Percentiles rank a stretch among this genome's conserved stretches.
These are phyloP conservation scores for Phoronis australis DNA, from an alignment of 2,888 invertebrate genomes.

Conservation along the genomic window DNA sequence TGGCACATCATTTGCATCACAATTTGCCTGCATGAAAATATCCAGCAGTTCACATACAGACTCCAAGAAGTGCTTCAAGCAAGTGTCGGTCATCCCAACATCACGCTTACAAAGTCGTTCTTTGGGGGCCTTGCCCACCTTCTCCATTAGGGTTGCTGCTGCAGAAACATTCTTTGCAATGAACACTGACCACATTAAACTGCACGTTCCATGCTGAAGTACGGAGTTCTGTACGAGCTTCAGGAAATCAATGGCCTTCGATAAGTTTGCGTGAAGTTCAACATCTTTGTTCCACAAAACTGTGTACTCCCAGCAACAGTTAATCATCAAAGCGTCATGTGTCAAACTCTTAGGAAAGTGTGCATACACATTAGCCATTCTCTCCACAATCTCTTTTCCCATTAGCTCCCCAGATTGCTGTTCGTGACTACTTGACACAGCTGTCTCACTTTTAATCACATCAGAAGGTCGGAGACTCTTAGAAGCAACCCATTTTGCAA, in stretches of 20 bases:
- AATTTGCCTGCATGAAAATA: conserved; percentile 58
- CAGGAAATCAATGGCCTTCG: conserved; percentile 68
- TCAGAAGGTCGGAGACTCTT: no score
- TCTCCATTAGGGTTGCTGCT: conserved; percentile 72
- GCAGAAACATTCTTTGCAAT: conserved; percentile 75
- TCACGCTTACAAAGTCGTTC: conserved; percentile 71
- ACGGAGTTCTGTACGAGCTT: conserved; percentile 63
- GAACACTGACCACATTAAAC: conserved; percentile 83
- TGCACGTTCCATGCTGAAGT: conserved; percentile 67
- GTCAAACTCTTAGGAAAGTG: conserved; percentile 82
- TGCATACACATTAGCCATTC: no score
- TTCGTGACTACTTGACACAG: no score
- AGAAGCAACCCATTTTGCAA: background rate
- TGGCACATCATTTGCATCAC: conserved; percentile 50
- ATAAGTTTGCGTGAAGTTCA: conserved; percentile 25
- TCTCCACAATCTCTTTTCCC: no score
- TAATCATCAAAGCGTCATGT: conserved; percentile 71
- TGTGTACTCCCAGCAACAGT: conserved; percentile 88
- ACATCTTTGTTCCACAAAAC: conserved; percentile 76
- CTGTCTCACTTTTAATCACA: no score
- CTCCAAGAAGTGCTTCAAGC: conserved; percentile 50
- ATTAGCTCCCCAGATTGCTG: no score
- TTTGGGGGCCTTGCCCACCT: conserved; percentile 71
- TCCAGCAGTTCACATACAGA: conserved; percentile 57
- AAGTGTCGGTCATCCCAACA: conserved; percentile 45